Evolutionary conservation across 2,888 invertebrate genomes (phyloP), one percentile per base, ranked within the genome.

Genomic region (Hylaea fasciaria): DNA sequence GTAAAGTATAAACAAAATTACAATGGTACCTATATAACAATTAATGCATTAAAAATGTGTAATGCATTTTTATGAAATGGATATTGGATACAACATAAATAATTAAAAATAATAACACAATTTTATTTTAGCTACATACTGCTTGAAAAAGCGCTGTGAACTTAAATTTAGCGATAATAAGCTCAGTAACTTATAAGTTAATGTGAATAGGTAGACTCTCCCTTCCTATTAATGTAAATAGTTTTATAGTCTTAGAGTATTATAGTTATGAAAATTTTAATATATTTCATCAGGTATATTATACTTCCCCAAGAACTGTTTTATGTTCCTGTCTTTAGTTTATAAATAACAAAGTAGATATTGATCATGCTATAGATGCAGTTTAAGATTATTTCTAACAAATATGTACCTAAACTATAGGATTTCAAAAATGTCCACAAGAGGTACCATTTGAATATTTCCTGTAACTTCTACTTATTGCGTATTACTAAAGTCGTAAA

Each of bases 281-380:
- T 91, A 91, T 91, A 91, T 90, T 83, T 52, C 61, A 57, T 87
- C 85, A 85, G 74, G n/a, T n/a, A n/a, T n/a, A n/a, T n/a, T 82
- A 84, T 79, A 83, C 85, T 86, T 87, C 85, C 84, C 80, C 86
- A 90, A 81, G 86, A 86, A 89, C 90, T 90, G 87, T 89, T 88
- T 90, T 91, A 88, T 91, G 92, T 92, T 92, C 92, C 90, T 91
- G 87, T 82, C 80, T 73, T 87, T 91, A 90, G 89, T 85, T 79
- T 91, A 89, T 91, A 90, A 85, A 91, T 91, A 90, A 83, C 76
- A 82, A 86, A 79, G 77, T 62, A 68, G 57, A 16, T 86, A 86
- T 84, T 82, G 83, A 85, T 81, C 76, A 68, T 70, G 69, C 58
- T 78, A 77, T 78, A 22, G 22, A 81, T 78, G 77, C 77, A 64